phyloP scores from a whole-genome alignment of 2,113 vertebrate genomes.

The Chrysochloris asiatica region DNA sequence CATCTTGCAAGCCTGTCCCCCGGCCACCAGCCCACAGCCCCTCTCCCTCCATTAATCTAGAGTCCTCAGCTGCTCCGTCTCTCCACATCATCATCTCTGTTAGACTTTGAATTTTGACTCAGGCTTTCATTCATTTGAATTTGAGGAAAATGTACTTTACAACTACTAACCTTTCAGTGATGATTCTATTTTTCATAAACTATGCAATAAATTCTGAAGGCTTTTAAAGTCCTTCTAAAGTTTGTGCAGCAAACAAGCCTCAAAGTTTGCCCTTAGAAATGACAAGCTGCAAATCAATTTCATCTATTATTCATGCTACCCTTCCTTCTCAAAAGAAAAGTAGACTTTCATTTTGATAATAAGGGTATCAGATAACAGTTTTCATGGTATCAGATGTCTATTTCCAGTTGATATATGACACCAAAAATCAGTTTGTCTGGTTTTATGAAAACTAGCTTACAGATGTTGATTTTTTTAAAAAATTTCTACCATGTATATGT shows the following conservation, averaged over 20 bases:
- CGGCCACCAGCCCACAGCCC: too few species aligned
- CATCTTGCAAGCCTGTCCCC: too few species aligned
- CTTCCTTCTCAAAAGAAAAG: slow-evolving; percentile 30
- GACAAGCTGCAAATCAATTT: background rate
- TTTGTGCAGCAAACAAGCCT: background rate
- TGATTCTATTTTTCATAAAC: slow-evolving; percentile 18
- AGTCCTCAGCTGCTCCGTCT: too few species aligned
- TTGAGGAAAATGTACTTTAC: slow-evolving; percentile 16
- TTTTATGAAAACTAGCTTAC: slow-evolving; percentile 44
- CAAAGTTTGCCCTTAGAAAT: background rate
- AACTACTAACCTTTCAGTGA: background rate
- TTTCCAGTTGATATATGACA: background rate
- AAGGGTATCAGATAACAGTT: background rate
- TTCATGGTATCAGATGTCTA: background rate
- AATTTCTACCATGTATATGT: slow-evolving; percentile 27
- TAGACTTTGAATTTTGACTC: slow-evolving; percentile 26
- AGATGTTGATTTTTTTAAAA: slow-evolving; percentile 19
- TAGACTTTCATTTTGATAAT: background rate
- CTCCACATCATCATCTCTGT: too few species aligned
- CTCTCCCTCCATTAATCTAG: too few species aligned
- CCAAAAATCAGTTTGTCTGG: background rate
- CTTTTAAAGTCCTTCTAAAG: background rate
- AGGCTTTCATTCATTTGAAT: background rate
- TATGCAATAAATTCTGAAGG: background rate
- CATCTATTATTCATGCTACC: slow-evolving; percentile 12